A percentile compares a stretch with the other conserved stretches of the same genome.
These are phyloP conservation scores for Potamarius usumacintae DNA, from an alignment of 2,113 vertebrate species.

Conservation along the genomic window DNA sequence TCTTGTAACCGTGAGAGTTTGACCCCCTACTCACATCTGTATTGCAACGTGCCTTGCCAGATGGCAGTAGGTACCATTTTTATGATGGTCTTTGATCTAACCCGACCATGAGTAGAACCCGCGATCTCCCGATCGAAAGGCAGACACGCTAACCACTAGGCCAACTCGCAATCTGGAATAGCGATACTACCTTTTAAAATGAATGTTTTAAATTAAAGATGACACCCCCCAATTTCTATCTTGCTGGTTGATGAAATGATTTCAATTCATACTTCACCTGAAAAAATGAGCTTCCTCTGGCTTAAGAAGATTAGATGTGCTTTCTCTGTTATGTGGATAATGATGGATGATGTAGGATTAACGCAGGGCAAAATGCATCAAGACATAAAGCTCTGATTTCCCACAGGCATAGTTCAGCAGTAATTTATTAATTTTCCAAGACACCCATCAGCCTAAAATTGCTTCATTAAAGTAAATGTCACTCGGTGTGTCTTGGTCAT, in stretches of 20 bases:
- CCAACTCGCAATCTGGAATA: too few relatives aligned
- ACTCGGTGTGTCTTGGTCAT: not conserved
- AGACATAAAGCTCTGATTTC: not conserved
- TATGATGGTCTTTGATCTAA: too few relatives aligned
- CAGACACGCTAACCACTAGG: too few relatives aligned
- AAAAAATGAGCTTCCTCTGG: not conserved
- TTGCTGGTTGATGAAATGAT: not conserved
- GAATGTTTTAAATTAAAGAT: not conserved
- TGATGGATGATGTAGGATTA: not conserved
- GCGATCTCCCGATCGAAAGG: too few relatives aligned
- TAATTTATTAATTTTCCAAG: slow-evolving; percentile 9
- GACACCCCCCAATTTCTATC: not conserved
- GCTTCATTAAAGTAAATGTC: slow-evolving; percentile 1
- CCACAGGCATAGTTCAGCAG: not conserved
- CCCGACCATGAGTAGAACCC: too few relatives aligned
- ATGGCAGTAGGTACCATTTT: too few relatives aligned
- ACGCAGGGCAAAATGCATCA: not conserved
- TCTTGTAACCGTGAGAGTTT: too few relatives aligned
- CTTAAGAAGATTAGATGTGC: slow-evolving; percentile 28
- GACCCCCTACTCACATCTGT: too few relatives aligned
- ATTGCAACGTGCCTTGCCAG: too few relatives aligned
- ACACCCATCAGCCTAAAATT: not conserved
- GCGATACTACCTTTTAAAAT: too few relatives aligned
- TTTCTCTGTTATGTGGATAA: not conserved
- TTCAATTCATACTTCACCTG: not conserved